A percentile compares a stretch with the other conserved stretches of the same genome.
Conservation (phyloP, 2,797 vertebrate species). For the Danio tinwini region DNA sequence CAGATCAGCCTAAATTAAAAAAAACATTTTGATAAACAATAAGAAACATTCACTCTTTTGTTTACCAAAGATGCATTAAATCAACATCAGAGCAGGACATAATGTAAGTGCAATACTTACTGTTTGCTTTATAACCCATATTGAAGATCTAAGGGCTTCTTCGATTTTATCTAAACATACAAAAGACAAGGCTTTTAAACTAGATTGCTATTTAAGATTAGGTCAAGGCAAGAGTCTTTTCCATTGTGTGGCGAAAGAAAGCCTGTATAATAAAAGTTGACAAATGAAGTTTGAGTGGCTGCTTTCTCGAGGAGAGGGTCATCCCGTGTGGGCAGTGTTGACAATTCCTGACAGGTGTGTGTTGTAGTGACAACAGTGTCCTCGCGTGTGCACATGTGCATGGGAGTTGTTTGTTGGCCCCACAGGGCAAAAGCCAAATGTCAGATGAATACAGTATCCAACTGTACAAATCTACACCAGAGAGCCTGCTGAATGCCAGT, state of each 20-base stretch:
- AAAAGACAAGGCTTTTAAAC: slow-evolving; percentile 21
- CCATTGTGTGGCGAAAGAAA: slow-evolving; percentile 9
- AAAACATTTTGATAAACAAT: background rate
- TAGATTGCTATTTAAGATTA: slow-evolving; percentile 23
- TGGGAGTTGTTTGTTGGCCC: slow-evolving; percentile 22
- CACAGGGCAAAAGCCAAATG: background rate
- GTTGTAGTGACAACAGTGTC: slow-evolving; percentile 70
- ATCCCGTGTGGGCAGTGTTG: slow-evolving; percentile 69
- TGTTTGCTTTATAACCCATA: slow-evolving; percentile 12
- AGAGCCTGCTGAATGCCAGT: slow-evolving; percentile 7
- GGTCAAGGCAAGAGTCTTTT: slow-evolving; percentile 11
- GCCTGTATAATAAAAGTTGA: slow-evolving; percentile 67
- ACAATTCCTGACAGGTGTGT: slow-evolving; percentile 76
- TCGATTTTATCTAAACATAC: background rate
- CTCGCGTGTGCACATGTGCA: slow-evolving; percentile 14
- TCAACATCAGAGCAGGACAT: slow-evolving; percentile 8
- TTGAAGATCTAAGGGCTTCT: slow-evolving; percentile 1
- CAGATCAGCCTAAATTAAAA: background rate
- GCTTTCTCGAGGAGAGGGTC: slow-evolving; percentile 72
- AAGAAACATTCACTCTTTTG: background rate
- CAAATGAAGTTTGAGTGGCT: slow-evolving; percentile 73
- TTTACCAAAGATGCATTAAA: background rate
- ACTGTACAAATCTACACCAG: background rate
- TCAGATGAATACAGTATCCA: slow-evolving; percentile 17
- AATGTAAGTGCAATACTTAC: background rate